These are phyloP conservation scores for Quadriops clusia DNA, from an alignment of 2,888 invertebrate species.

Conservation along the genomic window DNA sequence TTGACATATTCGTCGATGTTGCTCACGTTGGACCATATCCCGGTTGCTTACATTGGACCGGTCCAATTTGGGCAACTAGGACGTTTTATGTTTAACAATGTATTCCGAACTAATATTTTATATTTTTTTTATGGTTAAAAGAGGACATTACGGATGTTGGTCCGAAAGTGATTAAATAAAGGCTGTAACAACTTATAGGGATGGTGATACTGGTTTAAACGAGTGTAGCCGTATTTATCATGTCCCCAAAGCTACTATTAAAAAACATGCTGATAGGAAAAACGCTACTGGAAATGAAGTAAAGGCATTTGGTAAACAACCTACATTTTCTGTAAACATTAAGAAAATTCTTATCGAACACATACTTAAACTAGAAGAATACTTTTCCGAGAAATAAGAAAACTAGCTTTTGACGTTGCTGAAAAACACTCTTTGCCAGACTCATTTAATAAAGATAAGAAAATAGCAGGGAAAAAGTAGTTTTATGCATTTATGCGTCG, in stretches of 20 bases:
- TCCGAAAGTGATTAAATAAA: neutral
- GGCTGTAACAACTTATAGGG: constrained; percentile 1
- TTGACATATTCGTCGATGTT: too few relatives aligned
- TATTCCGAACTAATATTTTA: too few relatives aligned
- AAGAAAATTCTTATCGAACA: constrained; percentile 10
- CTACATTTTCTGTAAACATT: constrained; percentile 8
- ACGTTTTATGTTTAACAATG: too few relatives aligned
- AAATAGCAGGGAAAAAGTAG: constrained; percentile 16
- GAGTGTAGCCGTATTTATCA: constrained; percentile 1
- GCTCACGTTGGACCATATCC: too few relatives aligned
- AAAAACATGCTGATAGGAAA: constrained; percentile 10
- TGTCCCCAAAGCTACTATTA: constrained; percentile 12
- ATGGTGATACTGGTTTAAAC: constrained; percentile 2
- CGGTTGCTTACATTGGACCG: too few relatives aligned
- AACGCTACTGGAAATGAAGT: constrained; percentile 5
- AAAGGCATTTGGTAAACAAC: constrained; percentile 6
- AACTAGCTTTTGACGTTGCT: constrained; percentile 16
- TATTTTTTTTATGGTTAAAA: too few relatives aligned
- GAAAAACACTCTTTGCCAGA: constrained; percentile 13
- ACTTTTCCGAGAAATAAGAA: constrained; percentile 15
- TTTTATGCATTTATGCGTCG: constrained; percentile 14
- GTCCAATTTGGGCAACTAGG: too few relatives aligned
- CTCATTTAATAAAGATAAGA: constrained; percentile 13
- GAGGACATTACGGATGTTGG: constrained; percentile 1
- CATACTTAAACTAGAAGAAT: constrained; percentile 13